Conservation (phyloP, 1,140 invertebrate genomes). For the Cyclina sinensis region DNA sequence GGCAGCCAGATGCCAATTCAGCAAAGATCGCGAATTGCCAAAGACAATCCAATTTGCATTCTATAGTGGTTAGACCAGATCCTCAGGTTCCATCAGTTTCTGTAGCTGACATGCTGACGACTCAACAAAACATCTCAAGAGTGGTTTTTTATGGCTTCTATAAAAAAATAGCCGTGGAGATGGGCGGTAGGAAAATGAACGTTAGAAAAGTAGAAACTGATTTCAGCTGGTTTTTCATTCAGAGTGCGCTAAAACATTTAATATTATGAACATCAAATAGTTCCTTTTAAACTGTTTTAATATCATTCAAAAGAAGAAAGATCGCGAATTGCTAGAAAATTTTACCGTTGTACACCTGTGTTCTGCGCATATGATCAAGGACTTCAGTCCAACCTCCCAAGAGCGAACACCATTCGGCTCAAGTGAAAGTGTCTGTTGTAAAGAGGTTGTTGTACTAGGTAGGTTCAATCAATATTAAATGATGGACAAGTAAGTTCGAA, state of each 20-base stretch:
- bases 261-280: neutral
- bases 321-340: neutral
- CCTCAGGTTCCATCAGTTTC: neutral
- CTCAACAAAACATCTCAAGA: slow-evolving; percentile 11
- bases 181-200: neutral
- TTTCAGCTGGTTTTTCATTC: neutral
- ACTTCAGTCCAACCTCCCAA: neutral
- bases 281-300: slow-evolving; percentile 10
- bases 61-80: neutral
- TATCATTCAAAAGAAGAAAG: neutral
- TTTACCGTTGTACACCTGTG: slow-evolving; percentile 3
- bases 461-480: too few species aligned
- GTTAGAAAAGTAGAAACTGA: slow-evolving; percentile 4
- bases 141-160: neutral
- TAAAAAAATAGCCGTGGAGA: neutral
- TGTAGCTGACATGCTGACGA: neutral
- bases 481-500: too few species aligned
- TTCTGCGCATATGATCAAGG: slow-evolving; percentile 5
- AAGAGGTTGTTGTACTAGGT: too few species aligned
- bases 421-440: too few species aligned
- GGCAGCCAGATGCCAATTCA: too few species aligned
- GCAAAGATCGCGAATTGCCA: too few species aligned
- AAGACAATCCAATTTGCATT: neutral
- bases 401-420: too few species aligned
- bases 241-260: neutral